Base-by-base conservation (phyloP, 2,797 vertebrate species). In the Gymnothorax javanicus region DNA sequence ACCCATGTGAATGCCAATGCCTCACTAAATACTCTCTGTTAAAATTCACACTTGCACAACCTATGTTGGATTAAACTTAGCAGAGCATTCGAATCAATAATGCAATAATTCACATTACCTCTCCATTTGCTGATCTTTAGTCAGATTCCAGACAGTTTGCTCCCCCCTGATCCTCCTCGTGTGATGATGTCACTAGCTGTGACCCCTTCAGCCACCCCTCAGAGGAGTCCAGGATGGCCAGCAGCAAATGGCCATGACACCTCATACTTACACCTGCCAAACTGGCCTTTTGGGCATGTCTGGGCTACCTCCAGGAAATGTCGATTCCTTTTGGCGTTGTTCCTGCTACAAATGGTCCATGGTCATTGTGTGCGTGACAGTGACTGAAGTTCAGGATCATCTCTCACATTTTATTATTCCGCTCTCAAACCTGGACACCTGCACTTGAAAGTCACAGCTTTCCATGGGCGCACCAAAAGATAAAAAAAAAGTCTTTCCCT, bases 1-100 rank as follows among this genome's bases (percentile, higher is more conserved):
- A 56, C 25, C 85, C 91, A 91, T 87, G 79, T 87, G 82, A 89
- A 89, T 86, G 64, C 89, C 50, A 81, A 81, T 81, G 52, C 77
- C 77, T 23, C 77, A 56, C 77, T 33, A n/a, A 56, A 54, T n/a
- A 33, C 77, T 54, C 20, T 81, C 52, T 9, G n/a, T 81, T 81
- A 64, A 86, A 83, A 86, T 57, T 58, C 85, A 43, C 88, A 81
- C 17, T 15, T 84, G 33, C 87, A 86, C 62, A 59, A 7, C 9
- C 73, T 88, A 83, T 12, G 84, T 84, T 82, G 23, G 23, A 60
- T 20, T 86, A 57, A 82, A 82, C 17, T 84, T 60, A 75, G 86
- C 88, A 75, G 84, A 75, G 13, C 15, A 87, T 90, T 85, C 62
- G 89, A 88, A 90, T 89, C 27, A 83, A 60, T 27, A 83, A 67